These are phyloP conservation scores for Crotalus viridis DNA, from an alignment of 2,113 vertebrate species.

Conservation along the genomic window DNA sequence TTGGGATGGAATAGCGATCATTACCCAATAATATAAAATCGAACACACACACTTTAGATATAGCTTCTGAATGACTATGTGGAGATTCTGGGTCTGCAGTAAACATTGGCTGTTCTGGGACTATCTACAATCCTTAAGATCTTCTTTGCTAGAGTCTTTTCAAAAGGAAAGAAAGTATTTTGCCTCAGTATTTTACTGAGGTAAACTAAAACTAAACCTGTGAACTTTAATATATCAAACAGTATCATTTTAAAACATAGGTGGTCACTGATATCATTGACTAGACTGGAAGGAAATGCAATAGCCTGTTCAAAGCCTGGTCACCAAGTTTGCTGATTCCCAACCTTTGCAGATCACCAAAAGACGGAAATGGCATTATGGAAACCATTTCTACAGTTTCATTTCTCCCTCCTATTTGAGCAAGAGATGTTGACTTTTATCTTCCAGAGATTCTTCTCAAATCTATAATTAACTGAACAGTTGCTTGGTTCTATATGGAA, in stretches of 20 bases:
- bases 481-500: background rate
- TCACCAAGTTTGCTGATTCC: background rate
- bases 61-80: background rate
- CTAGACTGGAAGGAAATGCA: background rate
- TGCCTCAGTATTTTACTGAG: no score
- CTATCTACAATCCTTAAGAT: no score
- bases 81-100: no score
- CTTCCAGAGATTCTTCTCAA: background rate
- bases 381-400: background rate
- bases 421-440: background rate
- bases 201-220: no score
- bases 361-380: background rate
- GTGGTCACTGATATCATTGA: background rate
- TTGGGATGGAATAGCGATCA: background rate
- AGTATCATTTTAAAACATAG: background rate
- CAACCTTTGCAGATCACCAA: background rate
- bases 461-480: conserved; percentile 34
- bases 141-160: no score
- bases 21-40: background rate
- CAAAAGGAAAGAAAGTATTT: no score
- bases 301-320: background rate
- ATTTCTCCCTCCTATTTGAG: background rate
- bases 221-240: background rate
- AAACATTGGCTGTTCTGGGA: no score
- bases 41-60: background rate